phyloP scores from a whole-genome alignment of 1,140 invertebrate genomes.

The Cardiocondyla obscurior region DNA sequence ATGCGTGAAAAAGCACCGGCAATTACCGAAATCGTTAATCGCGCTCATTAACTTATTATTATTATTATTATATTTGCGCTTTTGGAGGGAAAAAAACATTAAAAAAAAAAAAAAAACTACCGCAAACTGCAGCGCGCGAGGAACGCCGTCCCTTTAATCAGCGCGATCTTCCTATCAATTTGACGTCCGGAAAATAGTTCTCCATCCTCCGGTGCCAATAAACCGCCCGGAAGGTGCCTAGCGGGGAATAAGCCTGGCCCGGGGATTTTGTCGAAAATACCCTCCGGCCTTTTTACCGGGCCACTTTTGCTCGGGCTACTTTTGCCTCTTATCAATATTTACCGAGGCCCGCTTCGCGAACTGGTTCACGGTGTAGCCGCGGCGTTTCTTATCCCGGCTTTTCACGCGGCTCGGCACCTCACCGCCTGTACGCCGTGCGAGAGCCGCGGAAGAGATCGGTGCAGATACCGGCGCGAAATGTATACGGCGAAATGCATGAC shows the following conservation, averaged over 20 bases:
- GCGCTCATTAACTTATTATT: too few relatives aligned
- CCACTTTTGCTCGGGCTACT: background rate
- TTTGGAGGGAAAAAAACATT: background rate
- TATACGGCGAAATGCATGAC: slow-evolving; percentile 24
- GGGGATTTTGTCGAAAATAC: too few relatives aligned
- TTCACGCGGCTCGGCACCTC: too few relatives aligned
- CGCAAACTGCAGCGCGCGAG: too few relatives aligned
- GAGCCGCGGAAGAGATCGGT: slow-evolving; percentile 19
- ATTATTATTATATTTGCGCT: background rate
- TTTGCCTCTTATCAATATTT: background rate
- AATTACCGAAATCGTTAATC: too few relatives aligned
- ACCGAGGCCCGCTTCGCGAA: background rate
- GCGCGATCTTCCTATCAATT: background rate
- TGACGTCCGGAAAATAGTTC: background rate
- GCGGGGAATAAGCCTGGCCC: too few relatives aligned
- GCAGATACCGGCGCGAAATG: slow-evolving; percentile 13
- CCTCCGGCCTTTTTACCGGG: background rate
- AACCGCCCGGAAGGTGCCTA: too few relatives aligned
- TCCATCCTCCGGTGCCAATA: too few relatives aligned
- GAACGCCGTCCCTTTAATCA: background rate
- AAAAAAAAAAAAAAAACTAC: too few relatives aligned
- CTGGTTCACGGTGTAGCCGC: background rate
- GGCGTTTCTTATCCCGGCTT: too few relatives aligned
- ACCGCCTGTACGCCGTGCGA: background rate
- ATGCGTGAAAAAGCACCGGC: background rate